phyloP scores from a whole-genome alignment of 1,140 invertebrate species.

The Achroia grisella region DNA sequence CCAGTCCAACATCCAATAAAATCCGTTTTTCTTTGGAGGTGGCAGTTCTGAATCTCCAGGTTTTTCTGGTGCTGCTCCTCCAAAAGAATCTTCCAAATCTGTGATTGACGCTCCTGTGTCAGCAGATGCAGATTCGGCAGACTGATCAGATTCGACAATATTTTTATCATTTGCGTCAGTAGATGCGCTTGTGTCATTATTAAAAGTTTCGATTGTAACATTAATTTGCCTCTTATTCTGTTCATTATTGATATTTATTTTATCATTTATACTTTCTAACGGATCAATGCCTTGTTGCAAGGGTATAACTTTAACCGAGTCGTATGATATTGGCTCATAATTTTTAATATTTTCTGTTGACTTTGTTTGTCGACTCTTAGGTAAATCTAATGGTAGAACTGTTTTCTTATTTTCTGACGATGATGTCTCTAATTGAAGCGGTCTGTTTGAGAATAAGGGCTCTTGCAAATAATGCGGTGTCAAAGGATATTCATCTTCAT shows the following conservation, averaged over 20 bases:
- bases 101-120: slow-evolving; percentile 68
- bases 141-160: slow-evolving; percentile 7
- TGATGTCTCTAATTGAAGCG: slow-evolving; percentile 55
- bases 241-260: slow-evolving; percentile 47
- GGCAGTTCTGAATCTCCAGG: slow-evolving; percentile 76
- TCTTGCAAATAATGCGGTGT: slow-evolving; percentile 52
- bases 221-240: slow-evolving; percentile 60
- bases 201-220: slow-evolving; percentile 35
- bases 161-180: slow-evolving; percentile 25
- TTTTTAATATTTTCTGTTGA: slow-evolving; percentile 24
- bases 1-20: slow-evolving; percentile 90
- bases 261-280: slow-evolving; percentile 27
- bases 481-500: slow-evolving; percentile 13
- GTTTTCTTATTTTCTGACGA: slow-evolving; percentile 45
- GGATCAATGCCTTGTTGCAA: slow-evolving; percentile 48
- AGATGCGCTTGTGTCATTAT: slow-evolving; percentile 1
- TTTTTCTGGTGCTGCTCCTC: slow-evolving; percentile 72
- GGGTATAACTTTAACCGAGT: slow-evolving; percentile 61
- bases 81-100: slow-evolving; percentile 86
- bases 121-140: slow-evolving; percentile 42
- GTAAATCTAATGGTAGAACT: slow-evolving; percentile 47
- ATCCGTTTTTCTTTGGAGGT: slow-evolving; percentile 79
- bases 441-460: slow-evolving; percentile 43
- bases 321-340: slow-evolving; percentile 58
- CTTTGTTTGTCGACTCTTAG: slow-evolving; percentile 46